Evolutionary conservation across 2,888 invertebrate genomes (phyloP).

Genomic region (Brachyopa scutellaris): DNA sequence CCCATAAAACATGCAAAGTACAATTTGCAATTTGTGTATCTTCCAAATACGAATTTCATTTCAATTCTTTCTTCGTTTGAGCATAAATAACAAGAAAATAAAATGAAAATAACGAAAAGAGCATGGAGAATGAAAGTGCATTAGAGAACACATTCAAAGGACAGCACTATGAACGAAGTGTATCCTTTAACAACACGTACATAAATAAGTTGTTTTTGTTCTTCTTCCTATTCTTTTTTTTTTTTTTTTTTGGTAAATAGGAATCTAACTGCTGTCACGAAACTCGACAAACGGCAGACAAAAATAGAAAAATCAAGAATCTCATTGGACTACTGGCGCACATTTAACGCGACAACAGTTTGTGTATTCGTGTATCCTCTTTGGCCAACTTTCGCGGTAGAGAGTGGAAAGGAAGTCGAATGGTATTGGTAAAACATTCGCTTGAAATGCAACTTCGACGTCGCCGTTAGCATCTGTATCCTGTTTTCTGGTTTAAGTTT

Average conservation of each 20-base stretch:
- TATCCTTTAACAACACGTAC: neutral
- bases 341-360: no score
- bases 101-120: neutral
- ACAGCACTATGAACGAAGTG: neutral
- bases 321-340: no score
- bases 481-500: neutral
- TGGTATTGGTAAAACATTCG: neutral
- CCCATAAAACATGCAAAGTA: conserved; percentile 20
- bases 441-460: neutral
- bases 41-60: conserved; percentile 18
- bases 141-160: conserved; percentile 8
- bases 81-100: neutral
- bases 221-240: neutral
- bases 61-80: neutral
- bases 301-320: neutral
- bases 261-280: conserved; percentile 8
- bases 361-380: no score
- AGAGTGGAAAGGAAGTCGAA: no score
- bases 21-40: conserved; percentile 31
- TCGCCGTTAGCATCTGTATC: neutral
- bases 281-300: neutral
- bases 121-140: conserved; percentile 1
- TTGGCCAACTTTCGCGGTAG: neutral
- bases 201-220: neutral
- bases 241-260: neutral